Percentiles rank a stretch among this genome's conserved stretches.
Conservation (phyloP, 2,888 invertebrate genomes). For the Luffia ferchaultella region DNA sequence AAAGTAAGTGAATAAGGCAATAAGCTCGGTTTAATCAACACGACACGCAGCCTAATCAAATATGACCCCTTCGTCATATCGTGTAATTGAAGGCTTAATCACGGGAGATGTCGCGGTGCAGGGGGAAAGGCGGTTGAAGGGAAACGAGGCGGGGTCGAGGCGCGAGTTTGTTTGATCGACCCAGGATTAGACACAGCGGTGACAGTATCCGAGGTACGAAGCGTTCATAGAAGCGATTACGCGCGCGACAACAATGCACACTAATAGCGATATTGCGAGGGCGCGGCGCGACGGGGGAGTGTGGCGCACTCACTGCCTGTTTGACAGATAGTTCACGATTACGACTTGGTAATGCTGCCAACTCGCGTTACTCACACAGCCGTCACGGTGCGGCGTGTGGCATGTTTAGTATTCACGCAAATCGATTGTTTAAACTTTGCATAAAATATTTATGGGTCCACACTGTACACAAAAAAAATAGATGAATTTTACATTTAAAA, state of each 20-base stretch:
- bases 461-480: too few relatives aligned
- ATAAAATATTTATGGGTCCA: too few relatives aligned
- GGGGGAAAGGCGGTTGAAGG: conserved; percentile 10
- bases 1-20: conserved; percentile 54
- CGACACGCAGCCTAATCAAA: conserved; percentile 62
- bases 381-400: too few relatives aligned
- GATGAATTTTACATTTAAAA: too few relatives aligned
- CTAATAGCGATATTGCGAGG: too few relatives aligned
- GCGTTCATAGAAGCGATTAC: not conserved
- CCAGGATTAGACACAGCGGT: conserved; percentile 33
- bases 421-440: too few relatives aligned
- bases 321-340: too few relatives aligned
- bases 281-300: too few relatives aligned
- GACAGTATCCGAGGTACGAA: conserved; percentile 20
- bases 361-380: too few relatives aligned
- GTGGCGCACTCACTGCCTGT: too few relatives aligned
- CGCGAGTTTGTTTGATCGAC: conserved; percentile 46
- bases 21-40: conserved; percentile 62
- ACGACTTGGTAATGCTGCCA: too few relatives aligned
- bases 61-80: conserved; percentile 60
- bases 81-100: conserved; percentile 62
- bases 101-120: conserved; percentile 46
- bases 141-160: conserved; percentile 20
- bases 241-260: not conserved
- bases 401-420: too few relatives aligned